Evolutionary conservation across 2,113 vertebrate species (phyloP), one percentile per base, ranked within the genome.

Genomic region (Heterotilapia buettikoferi): DNA sequence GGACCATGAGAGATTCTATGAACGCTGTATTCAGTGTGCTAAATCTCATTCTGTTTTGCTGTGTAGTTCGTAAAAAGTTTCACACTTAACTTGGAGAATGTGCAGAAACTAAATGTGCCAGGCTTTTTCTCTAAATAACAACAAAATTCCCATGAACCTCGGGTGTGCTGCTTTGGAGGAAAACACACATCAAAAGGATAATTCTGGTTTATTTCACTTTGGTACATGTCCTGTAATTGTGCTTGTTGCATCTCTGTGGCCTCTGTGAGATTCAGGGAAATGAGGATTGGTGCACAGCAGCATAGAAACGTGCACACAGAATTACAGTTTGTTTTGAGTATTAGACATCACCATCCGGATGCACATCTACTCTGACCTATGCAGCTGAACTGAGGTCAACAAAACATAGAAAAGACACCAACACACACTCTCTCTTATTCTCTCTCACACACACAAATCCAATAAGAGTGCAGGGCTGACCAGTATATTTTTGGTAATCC

Each of bases 401-500:
- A 71, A 57, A 82, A 24, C 1, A 1, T 43, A 83, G 80, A 50
- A 88, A 84, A 85, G 79, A 82, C 50, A 84, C 11, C 24, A 9
- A 84, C 56, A 24, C 79, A 88, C 83, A 16, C 86, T 6, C 61
- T 47, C 68, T 50, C 24, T 19, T 47, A 4, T 3, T 50, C 71
- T 1, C 53, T 56, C 21, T 3, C 29, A 4, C 66, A 7, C 84
- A 29, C 84, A 50, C 9, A 53, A 93, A 97, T 97, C 96, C 94
- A 11, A 90, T 96, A 96, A 96, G 59, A 61, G 33, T 4, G 21
- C 12, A 14, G 78, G 45, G 85, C 85, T 93, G 86, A 95, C 94
- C 31, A 68, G n/a, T 31, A 19, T 97, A 96, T 96, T 96, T 96
- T 96, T 95, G 90, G 95, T 91, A 92, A 94, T 95, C 94, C 92